Base-by-base conservation (phyloP, 1,140 invertebrate genomes). In the Ephestia elutella region DNA sequence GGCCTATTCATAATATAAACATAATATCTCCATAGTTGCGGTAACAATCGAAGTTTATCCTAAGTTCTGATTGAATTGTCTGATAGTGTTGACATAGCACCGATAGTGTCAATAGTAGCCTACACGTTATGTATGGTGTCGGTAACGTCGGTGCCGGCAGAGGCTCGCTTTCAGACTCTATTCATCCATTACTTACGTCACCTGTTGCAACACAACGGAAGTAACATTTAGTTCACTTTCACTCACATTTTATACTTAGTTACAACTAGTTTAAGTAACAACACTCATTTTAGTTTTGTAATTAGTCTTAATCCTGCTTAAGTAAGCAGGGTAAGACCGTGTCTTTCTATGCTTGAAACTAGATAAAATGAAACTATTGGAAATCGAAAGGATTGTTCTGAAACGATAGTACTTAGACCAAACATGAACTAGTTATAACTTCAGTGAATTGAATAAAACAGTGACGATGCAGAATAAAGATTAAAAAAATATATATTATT, bases 131-230 rank as follows among this genome's bases (percentile, higher is more conserved):
- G 2, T 25, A 25, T 7, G 21, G 21, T 25, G 21, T 25, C 21
- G 21, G n/a, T 44, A 17, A 13, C 2, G 38, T 44, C 38, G 13
- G n/a, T n/a, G n/a, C n/a, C n/a, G n/a, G n/a, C n/a, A n/a, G n/a
- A 44, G 38, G 38, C n/a, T 44, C 38, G 38, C 38, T 44, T 44
- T 57, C 49, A 61, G 35, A 15, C 60, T 60, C 35, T 53, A 21
- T 66, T 63, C 60, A 60, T 62, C 57, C 58, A 57, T 73, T 71
- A 67, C 71, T 73, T 61, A 69, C 32, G 18, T 38, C 18, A 25
- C 63, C 68, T 72, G 70, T 44, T 62, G 70, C 56, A 73, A 75
- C 69, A 56, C 57, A 53, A 61, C 68, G 70, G 70, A 75, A 71
- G 63, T 63, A 59, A 56, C 28, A 63, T 64, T 67, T 66, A 63